These are phyloP conservation scores for Lutraria lutraria DNA, from an alignment of 2,888 invertebrate species.

Conservation along the genomic window DNA sequence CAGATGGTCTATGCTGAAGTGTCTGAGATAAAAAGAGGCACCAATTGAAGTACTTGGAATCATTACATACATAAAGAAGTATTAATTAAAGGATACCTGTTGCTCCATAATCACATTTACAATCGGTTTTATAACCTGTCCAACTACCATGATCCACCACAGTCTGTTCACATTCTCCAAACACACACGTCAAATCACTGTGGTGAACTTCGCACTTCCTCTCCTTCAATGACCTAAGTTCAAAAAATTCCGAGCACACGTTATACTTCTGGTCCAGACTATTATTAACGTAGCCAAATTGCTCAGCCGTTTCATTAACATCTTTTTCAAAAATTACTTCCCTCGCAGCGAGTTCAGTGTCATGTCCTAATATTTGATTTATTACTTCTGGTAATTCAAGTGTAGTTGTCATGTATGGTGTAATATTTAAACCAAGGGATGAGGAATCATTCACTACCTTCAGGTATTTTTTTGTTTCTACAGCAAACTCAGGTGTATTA, in stretches of 20 bases:
- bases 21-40: too few relatives aligned
- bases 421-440: not conserved
- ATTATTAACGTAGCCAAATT: not conserved
- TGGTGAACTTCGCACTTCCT: not conserved
- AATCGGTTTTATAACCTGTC: conserved; percentile 40
- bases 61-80: not conserved
- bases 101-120: conserved; percentile 60
- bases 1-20: too few relatives aligned
- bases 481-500: not conserved
- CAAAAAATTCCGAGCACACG: conserved; percentile 40
- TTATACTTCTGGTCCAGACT: conserved; percentile 47
- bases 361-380: not conserved
- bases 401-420: not conserved
- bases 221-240: conserved; percentile 26
- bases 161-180: conserved; percentile 51
- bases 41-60: too few relatives aligned
- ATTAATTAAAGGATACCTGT: conserved; percentile 33
- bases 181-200: conserved; percentile 31
- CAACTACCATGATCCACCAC: conserved; percentile 39
- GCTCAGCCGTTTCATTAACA: not conserved
- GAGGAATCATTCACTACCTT: not conserved
- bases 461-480: not conserved
- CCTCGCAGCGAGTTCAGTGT: not conserved
- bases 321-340: not conserved
- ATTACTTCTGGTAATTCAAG: not conserved